Evolutionary conservation across 2,888 invertebrate genomes (phyloP), one percentile per base, ranked within the genome.

Genomic region (Gibbula magus): DNA sequence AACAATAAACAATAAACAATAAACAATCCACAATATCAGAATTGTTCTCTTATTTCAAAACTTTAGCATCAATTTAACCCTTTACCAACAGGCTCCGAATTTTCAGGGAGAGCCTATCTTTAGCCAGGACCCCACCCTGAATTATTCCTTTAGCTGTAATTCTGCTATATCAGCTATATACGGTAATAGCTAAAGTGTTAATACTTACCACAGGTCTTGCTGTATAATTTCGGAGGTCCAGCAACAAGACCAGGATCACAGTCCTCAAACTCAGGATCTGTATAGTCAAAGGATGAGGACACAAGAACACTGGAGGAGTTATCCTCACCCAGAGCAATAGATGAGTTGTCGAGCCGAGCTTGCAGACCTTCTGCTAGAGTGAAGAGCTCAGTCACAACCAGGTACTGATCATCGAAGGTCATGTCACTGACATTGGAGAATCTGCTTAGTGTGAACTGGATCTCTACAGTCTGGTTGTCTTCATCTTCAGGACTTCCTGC

Each of bases 131-230:
- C 35, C 3, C 3, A 35, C 7, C 7, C 35, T 35, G 7, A 35
- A 35, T 35, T 7, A 35, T 5, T 35, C 4, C 3, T 5, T 3
- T 35, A 7, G 35, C 35, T 35, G 35, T 35, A 35, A 35, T 35
- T 35, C n/a, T n/a, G n/a, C n/a, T n/a, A n/a, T n/a, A n/a, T n/a
- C n/a, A n/a, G n/a, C n/a, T n/a, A n/a, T n/a, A n/a, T n/a, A n/a
- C n/a, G n/a, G n/a, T n/a, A n/a, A 45, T 1, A 45, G 5, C 10
- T 10, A 10, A 10, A 3, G 13, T 4, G 45, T 13, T 18, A 10
- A 39, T n/a, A 39, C 29, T 66, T 35, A 79, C 76, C 67, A 74
- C 74, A 78, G n/a, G 66, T 45, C 20, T 70, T 52, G 25, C 39
- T 70, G 53, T 67, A 32, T 53, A 32, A 52, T 0, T 54, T 32